phyloP scores from a whole-genome alignment of 2,797 vertebrate genomes.

The Platyrinchus mystaceus region DNA sequence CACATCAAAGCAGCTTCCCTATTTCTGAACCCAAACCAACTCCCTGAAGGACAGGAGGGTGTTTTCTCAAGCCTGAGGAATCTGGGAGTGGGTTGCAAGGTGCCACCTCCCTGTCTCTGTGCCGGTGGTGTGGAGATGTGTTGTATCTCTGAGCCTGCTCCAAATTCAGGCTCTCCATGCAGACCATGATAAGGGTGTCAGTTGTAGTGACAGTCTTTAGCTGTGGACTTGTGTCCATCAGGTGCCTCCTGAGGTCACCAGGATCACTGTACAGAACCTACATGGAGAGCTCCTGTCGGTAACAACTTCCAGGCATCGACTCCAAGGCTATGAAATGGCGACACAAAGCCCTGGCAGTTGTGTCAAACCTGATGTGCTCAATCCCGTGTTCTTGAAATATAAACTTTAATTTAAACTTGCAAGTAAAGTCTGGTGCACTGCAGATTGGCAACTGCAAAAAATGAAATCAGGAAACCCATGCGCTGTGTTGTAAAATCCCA shows the following conservation, averaged over 20 bases:
- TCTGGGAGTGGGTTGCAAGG: neutral
- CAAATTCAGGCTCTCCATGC: neutral
- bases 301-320: neutral
- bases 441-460: neutral
- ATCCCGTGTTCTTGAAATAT: neutral
- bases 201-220: neutral
- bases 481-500: neutral
- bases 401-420: neutral
- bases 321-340: neutral
- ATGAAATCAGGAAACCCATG: neutral
- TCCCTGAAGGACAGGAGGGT: neutral
- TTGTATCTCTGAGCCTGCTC: accelerated
- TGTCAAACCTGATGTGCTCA: neutral
- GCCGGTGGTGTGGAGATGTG: neutral
- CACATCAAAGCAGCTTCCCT: neutral
- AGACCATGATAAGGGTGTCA: neutral
- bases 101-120: neutral
- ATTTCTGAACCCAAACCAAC: accelerated
- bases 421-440: neutral
- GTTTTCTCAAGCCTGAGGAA: neutral
- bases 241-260: neutral
- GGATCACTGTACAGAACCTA: neutral
- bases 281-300: neutral
- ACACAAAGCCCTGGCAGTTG: neutral
- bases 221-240: neutral